These are phyloP conservation scores for Megaptera novaeangliae DNA, from an alignment of 2,113 vertebrate genomes.

Conservation along the genomic window DNA sequence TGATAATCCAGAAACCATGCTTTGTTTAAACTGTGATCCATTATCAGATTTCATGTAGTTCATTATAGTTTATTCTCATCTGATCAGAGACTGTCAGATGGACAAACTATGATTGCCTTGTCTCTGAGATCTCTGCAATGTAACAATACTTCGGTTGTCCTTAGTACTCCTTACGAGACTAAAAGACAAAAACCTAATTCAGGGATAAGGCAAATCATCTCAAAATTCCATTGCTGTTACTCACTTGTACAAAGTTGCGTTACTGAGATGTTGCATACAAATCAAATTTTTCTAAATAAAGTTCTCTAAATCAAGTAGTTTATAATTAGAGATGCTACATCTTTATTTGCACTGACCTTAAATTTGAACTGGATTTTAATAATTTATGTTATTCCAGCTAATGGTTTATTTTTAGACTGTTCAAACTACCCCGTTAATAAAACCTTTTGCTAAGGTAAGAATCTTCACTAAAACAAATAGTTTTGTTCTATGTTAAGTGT, in stretches of 20 bases:
- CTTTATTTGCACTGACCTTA: slow-evolving; percentile 27
- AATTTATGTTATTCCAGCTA: neutral
- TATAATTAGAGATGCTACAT: neutral
- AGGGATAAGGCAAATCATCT: neutral
- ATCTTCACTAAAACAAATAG: neutral
- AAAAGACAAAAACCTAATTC: neutral
- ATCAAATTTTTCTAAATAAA: slow-evolving; percentile 28
- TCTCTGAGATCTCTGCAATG: neutral
- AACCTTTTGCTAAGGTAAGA: neutral
- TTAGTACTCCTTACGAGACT: neutral
- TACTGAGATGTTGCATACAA: neutral
- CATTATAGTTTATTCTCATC: neutral
- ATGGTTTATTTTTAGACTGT: neutral
- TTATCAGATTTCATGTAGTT: neutral
- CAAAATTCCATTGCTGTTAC: neutral
- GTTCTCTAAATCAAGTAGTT: neutral
- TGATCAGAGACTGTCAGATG: neutral
- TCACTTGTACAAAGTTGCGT: neutral
- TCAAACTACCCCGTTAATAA: neutral
- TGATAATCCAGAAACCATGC: neutral
- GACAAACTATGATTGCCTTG: neutral
- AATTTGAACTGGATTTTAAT: slow-evolving; percentile 24
- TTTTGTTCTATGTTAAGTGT: neutral
- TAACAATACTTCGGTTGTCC: neutral
- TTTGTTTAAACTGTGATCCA: neutral